Evolutionary conservation across 2,113 vertebrate species (phyloP).

Genomic region (Caretta caretta): DNA sequence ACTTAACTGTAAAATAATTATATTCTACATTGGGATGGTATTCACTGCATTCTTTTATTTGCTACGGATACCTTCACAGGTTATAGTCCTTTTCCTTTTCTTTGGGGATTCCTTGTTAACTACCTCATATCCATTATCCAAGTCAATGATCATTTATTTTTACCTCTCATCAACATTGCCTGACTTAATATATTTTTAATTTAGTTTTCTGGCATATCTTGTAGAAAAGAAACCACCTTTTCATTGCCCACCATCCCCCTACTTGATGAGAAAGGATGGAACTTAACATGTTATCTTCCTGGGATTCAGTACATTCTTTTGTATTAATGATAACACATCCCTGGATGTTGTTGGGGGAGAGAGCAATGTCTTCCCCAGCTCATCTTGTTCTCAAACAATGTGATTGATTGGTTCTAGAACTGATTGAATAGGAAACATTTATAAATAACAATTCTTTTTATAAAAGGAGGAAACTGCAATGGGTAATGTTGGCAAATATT

Average conservation of each 20-base stretch:
- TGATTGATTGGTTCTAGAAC: no score
- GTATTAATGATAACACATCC: not conserved
- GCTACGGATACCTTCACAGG: not conserved
- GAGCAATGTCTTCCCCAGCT: not conserved
- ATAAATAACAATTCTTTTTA: no score
- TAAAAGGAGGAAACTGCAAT: no score
- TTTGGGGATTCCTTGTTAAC: not conserved
- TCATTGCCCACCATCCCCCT: rapidly evolving
- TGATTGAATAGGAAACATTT: no score
- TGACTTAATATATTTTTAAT: not conserved
- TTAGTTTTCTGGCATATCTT: not conserved
- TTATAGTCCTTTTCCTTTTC: not conserved
- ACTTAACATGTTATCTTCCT: not conserved
- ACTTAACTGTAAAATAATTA: rapidly evolving
- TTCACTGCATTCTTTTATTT: not conserved
- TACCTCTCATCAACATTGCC: not conserved
- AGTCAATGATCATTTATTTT: not conserved
- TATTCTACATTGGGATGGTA: not conserved
- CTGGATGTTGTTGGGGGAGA: not conserved
- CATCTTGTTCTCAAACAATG: not conserved
- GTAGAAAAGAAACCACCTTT: not conserved
- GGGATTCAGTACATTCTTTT: not conserved
- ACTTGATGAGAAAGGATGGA: not conserved
- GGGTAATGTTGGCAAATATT: no score
- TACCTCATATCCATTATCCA: not conserved